phyloP scores from a whole-genome alignment of 2,797 vertebrate species.

The Lacerta viridis region DNA sequence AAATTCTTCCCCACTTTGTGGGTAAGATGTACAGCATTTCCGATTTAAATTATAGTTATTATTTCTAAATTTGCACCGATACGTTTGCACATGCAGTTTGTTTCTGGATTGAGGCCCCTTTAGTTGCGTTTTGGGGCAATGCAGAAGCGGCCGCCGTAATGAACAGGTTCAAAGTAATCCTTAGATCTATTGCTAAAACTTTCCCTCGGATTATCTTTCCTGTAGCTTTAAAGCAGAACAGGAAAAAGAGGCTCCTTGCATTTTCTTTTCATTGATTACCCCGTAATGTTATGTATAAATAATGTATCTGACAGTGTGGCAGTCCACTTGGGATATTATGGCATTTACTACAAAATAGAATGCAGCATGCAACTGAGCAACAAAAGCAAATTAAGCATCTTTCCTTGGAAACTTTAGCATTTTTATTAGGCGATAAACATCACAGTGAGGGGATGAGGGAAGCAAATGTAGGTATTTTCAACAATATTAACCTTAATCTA shows the following conservation, averaged over 20 bases:
- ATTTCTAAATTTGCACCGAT: no score
- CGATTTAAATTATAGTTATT: no score
- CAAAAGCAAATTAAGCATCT: constrained; percentile 85
- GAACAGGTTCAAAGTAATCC: constrained; percentile 48
- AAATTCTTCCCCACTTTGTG: no score
- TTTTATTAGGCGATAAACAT: constrained; percentile 85
- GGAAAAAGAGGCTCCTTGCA: constrained; percentile 68
- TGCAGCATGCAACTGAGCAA: constrained; percentile 83
- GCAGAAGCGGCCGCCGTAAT: neutral
- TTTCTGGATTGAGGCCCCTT: no score
- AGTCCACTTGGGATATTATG: constrained; percentile 84
- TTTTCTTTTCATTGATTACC: constrained; percentile 87
- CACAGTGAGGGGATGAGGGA: constrained; percentile 66
- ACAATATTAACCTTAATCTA: constrained; percentile 79
- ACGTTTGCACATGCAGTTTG: no score
- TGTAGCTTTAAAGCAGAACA: constrained; percentile 79
- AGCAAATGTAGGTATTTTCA: constrained; percentile 79
- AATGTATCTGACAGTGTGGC: constrained; percentile 86
- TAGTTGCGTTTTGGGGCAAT: neutral
- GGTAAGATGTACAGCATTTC: no score
- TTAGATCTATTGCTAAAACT: constrained; percentile 64
- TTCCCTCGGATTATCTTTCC: constrained; percentile 59
- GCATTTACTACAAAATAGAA: constrained; percentile 87
- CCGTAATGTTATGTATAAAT: constrained; percentile 88
- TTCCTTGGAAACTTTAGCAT: constrained; percentile 83